Percentiles rank a stretch among this genome's conserved stretches.
Conservation (phyloP, 2,888 invertebrate species). For the Tachina lurida region DNA sequence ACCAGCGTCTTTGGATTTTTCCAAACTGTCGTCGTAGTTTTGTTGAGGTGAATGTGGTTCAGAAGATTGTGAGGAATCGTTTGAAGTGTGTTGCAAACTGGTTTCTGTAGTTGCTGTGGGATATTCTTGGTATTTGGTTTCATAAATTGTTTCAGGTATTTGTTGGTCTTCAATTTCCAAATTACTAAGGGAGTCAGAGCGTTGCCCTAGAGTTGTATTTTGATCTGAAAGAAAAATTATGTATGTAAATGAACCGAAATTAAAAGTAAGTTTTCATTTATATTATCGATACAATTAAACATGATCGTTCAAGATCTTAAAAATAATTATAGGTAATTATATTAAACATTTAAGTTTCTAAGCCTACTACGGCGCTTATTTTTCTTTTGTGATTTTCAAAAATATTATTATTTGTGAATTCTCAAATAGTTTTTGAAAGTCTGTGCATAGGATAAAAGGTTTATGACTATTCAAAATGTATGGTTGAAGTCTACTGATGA, state of each 20-base stretch:
- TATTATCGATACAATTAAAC: no score
- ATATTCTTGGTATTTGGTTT: not conserved
- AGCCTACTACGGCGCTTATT: no score
- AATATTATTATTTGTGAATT: no score
- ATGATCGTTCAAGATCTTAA: no score
- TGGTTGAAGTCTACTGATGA: no score
- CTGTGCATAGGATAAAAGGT: no score
- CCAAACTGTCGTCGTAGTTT: conserved; percentile 71
- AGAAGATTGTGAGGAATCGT: not conserved
- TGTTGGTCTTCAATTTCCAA: not conserved
- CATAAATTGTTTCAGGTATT: not conserved
- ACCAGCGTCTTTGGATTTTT: conserved; percentile 79
- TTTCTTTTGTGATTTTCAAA: no score
- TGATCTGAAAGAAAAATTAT: conserved; percentile 21
- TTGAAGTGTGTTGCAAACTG: not conserved
- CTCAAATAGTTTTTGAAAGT: no score
- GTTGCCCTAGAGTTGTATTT: not conserved
- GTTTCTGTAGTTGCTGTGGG: not conserved
- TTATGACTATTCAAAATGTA: no score
- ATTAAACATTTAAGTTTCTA: no score
- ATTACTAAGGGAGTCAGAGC: conserved; percentile 19
- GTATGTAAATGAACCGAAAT: not conserved
- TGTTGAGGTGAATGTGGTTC: conserved; percentile 11
- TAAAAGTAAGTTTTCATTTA: not conserved
- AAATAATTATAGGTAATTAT: no score